Conservation (phyloP, 2,888 invertebrate genomes). For the Parochlus steinenii region DNA sequence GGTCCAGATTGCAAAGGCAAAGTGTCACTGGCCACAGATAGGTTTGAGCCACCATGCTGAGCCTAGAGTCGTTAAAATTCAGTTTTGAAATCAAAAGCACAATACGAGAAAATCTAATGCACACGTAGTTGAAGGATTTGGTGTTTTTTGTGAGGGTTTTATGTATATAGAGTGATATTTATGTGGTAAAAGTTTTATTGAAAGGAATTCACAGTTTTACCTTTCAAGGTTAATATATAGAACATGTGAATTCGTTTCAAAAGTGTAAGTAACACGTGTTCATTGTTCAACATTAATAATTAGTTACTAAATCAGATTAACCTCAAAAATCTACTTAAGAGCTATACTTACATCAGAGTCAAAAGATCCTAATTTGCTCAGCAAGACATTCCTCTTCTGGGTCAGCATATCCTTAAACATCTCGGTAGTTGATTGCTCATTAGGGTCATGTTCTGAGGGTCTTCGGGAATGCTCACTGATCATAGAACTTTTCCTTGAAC, state of each 20-base stretch:
- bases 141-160: no score
- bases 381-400: slow-evolving; percentile 73
- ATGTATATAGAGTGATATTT: no score
- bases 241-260: slow-evolving; percentile 13
- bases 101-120: no score
- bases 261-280: slow-evolving; percentile 15
- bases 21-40: slow-evolving; percentile 30
- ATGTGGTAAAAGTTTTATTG: no score
- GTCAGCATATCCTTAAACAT: slow-evolving; percentile 89
- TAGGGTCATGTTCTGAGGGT: slow-evolving; percentile 46
- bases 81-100: no score
- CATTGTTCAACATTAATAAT: slow-evolving; percentile 3
- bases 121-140: no score
- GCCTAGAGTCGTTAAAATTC: no score
- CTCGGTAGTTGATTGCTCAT: slow-evolving; percentile 59
- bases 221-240: no score
- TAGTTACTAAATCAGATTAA: slow-evolving; percentile 27
- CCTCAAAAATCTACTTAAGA: slow-evolving; percentile 15
- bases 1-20: slow-evolving; percentile 43
- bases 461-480: slow-evolving; percentile 30
- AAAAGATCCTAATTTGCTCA: slow-evolving; percentile 75
- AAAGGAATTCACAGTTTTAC: no score
- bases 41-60: no score
- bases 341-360: slow-evolving; percentile 70
- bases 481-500: slow-evolving; percentile 24